These are phyloP conservation scores for Melozone crissalis DNA, from an alignment of 2,113 vertebrate genomes.

Conservation along the genomic window DNA sequence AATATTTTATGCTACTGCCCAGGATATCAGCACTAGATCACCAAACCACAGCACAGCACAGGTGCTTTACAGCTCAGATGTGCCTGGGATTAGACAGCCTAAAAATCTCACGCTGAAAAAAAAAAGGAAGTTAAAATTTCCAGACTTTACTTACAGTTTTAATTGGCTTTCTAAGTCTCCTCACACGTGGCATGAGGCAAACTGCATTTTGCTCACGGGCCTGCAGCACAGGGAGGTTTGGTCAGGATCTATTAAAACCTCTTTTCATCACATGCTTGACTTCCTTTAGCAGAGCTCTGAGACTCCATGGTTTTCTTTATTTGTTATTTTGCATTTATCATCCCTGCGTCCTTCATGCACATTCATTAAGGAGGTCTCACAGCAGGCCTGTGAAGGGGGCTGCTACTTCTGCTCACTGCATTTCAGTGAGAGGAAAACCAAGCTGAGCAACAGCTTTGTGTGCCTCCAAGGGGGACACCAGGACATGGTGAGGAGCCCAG, in stretches of 20 bases:
- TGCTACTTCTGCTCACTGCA: neutral
- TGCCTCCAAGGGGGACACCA: neutral
- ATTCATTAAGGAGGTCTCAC: neutral
- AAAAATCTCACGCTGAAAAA: neutral
- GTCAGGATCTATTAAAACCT: conserved; percentile 35
- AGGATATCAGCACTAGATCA: neutral
- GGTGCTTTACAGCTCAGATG: neutral
- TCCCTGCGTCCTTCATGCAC: neutral
- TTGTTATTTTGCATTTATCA: conserved; percentile 1
- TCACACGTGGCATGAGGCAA: neutral
- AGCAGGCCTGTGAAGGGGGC: neutral
- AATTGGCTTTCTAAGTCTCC: conserved; percentile 1
- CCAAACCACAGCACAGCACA: neutral
- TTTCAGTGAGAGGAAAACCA: neutral
- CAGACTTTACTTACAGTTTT: neutral
- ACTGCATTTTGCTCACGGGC: neutral
- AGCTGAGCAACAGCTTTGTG: neutral
- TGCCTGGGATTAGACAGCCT: neutral
- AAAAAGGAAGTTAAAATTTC: neutral
- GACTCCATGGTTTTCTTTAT: neutral
- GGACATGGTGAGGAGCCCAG: neutral
- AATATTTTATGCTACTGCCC: conserved; percentile 38
- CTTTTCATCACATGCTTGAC: neutral
- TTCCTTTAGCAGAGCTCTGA: neutral
- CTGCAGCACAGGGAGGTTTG: neutral